phyloP scores from a whole-genome alignment of 2,888 invertebrate genomes.

The Heliothis peltigera region DNA sequence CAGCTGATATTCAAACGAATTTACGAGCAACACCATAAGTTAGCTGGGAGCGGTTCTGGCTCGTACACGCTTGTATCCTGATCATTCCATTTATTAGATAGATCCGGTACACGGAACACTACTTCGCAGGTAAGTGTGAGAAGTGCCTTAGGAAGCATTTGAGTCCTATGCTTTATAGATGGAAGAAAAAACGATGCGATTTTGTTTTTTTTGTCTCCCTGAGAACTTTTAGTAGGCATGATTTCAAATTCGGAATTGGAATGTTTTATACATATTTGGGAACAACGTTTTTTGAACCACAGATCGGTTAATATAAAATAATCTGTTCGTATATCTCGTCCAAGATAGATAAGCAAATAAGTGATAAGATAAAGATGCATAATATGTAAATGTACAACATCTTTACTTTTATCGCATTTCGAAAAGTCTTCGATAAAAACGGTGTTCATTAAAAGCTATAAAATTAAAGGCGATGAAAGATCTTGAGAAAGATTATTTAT shows the following conservation, averaged over 20 bases:
- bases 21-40: constrained; percentile 48
- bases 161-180: constrained; percentile 39
- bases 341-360: background rate
- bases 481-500: constrained; percentile 23
- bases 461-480: constrained; percentile 46
- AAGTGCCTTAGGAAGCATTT: constrained; percentile 70
- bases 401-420: constrained; percentile 19
- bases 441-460: constrained; percentile 41
- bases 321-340: background rate
- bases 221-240: constrained; percentile 20
- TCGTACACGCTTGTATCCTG: constrained; percentile 69
- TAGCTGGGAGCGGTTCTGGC: constrained; percentile 44
- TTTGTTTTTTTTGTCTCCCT: constrained; percentile 33
- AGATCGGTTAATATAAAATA: background rate
- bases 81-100: constrained; percentile 75
- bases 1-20: constrained; percentile 46
- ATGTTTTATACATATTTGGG: background rate
- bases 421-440: constrained; percentile 33
- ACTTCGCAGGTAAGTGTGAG: constrained; percentile 75
- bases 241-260: constrained; percentile 18
- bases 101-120: constrained; percentile 74
- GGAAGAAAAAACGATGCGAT: constrained; percentile 30
- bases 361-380: too few relatives aligned
- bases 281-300: background rate
- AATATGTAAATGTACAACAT: constrained; percentile 17